These are phyloP conservation scores for Omphaloscelis lunosa DNA, from an alignment of 2,888 invertebrate genomes.

Conservation along the genomic window DNA sequence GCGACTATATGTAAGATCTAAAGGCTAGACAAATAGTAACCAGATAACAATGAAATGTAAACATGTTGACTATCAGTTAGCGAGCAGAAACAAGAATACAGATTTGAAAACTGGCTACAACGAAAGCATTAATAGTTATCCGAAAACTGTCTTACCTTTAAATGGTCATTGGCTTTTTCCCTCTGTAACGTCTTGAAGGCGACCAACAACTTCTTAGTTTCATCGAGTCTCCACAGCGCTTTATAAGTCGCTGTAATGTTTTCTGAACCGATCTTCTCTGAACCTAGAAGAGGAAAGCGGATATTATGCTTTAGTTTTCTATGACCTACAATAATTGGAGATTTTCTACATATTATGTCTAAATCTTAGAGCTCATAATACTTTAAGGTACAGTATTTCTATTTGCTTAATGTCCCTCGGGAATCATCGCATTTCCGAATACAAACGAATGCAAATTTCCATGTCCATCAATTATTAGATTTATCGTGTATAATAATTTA, in stretches of 20 bases:
- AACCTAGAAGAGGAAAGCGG: constrained; percentile 82
- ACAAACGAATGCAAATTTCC: no score
- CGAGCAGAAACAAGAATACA: not conserved
- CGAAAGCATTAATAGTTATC: not conserved
- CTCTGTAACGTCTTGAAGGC: constrained; percentile 95
- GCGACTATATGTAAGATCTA: no score
- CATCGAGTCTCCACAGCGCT: constrained; percentile 94
- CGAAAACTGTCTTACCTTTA: constrained; percentile 88
- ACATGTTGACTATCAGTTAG: no score
- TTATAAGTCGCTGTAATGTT: constrained; percentile 93
- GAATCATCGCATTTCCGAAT: no score
- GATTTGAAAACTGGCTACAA: not conserved
- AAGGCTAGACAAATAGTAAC: no score
- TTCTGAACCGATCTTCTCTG: constrained; percentile 91
- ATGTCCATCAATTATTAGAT: no score
- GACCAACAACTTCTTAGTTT: constrained; percentile 94
- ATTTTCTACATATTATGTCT: not conserved
- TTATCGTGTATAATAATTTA: no score
- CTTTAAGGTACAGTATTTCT: no score
- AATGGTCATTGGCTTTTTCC: constrained; percentile 91
- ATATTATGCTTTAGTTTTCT: not conserved
- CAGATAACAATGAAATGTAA: no score
- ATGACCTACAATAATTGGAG: no score
- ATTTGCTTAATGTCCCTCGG: no score
- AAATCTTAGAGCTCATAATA: not conserved